phyloP scores from a whole-genome alignment of 2,797 vertebrate species.

The Sebastes ruberrimus region DNA sequence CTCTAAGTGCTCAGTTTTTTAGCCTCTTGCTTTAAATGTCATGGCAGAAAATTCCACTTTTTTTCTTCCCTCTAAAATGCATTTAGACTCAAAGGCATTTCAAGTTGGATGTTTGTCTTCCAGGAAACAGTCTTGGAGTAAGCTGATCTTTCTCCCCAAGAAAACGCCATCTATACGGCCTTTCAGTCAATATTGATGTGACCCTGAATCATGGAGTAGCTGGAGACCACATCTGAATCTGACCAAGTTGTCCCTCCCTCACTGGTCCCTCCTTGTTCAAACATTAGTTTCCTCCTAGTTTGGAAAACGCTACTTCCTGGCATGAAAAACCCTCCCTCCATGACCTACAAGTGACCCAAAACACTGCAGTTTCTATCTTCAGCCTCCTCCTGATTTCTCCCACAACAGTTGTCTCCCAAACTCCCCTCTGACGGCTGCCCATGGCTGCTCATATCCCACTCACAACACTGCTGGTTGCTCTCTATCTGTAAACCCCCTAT shows the following conservation, averaged over 20 bases:
- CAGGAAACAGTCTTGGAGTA: not conserved
- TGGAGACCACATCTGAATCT: not conserved
- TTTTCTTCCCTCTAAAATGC: no score
- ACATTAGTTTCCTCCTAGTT: not conserved
- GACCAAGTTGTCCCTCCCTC: not conserved
- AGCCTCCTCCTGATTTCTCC: constrained; percentile 14
- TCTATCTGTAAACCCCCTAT: not conserved
- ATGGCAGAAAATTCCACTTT: not conserved
- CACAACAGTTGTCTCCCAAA: not conserved
- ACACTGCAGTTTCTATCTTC: constrained; percentile 20
- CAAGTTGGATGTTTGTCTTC: not conserved
- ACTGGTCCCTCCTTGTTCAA: not conserved
- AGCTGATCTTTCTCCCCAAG: not conserved
- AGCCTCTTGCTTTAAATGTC: not conserved
- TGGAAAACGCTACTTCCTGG: not conserved
- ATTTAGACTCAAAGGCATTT: not conserved
- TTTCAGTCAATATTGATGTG: not conserved
- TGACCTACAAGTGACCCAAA: constrained; percentile 40
- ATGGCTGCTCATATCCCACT: constrained; percentile 35
- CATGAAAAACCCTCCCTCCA: not conserved
- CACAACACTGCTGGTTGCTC: not conserved
- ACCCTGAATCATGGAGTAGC: not conserved
- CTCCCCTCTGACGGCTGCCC: constrained; percentile 1
- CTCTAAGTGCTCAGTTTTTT: not conserved
- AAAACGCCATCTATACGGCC: not conserved